These are phyloP conservation scores for Pseudomyrmex flavicornis DNA, from an alignment of 1,140 invertebrate genomes.

Conservation along the genomic window DNA sequence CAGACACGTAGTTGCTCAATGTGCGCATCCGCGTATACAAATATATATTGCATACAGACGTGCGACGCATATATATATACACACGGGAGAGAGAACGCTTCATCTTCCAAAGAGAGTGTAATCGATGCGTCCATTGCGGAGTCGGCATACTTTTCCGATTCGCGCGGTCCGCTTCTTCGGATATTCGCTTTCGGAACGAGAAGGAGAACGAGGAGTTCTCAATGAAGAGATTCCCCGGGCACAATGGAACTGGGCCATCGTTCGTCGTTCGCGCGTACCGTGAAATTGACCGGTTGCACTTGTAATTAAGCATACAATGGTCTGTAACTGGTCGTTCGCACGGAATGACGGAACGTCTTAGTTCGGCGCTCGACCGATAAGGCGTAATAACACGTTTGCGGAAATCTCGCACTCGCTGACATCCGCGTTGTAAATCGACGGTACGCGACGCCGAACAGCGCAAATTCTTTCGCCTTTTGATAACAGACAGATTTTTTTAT, in stretches of 20 bases:
- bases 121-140: conserved; percentile 49
- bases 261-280: conserved; percentile 34
- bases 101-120: conserved; percentile 33
- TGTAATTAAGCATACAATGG: conserved; percentile 72
- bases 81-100: conserved; percentile 1
- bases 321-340: conserved; percentile 47
- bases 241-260: conserved; percentile 57
- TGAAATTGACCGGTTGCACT: conserved; percentile 66
- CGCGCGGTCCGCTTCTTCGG: conserved; percentile 12
- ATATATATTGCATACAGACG: not conserved
- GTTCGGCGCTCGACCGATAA: conserved; percentile 47
- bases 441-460: not conserved
- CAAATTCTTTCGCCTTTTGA: not conserved
- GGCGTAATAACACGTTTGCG: conserved; percentile 53
- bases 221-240: conserved; percentile 16
- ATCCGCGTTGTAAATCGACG: conserved; percentile 35
- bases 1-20: conserved; percentile 63
- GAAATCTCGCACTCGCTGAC: conserved; percentile 56
- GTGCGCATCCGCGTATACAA: conserved; percentile 28
- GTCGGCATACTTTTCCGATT: conserved; percentile 55
- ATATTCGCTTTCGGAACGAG: conserved; percentile 53
- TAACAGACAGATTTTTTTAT: conserved; percentile 36
- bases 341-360: conserved; percentile 15
- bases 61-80: not conserved
- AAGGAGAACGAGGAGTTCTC: conserved; percentile 26